Conservation (phyloP, 2,113 vertebrate species). For the Xyrauchen texanus region DNA sequence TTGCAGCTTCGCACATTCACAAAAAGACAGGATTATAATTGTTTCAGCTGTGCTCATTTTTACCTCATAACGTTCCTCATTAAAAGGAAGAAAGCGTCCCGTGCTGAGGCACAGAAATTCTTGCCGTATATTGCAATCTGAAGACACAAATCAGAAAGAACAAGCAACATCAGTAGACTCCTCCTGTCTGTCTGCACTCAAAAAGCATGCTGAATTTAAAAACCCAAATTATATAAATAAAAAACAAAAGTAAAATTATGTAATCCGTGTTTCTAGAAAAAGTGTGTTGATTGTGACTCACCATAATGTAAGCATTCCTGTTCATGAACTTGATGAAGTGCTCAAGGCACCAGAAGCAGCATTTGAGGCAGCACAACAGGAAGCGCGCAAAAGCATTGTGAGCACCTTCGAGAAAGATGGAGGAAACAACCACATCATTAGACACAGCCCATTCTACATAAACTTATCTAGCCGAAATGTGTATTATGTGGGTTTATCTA, state of each 20-base stretch:
- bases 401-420: slow-evolving; percentile 73
- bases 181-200: not conserved
- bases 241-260: not conserved
- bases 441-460: too few species aligned
- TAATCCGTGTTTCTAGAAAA: not conserved
- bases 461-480: too few species aligned
- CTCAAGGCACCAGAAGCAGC: slow-evolving; percentile 98
- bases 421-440: too few species aligned
- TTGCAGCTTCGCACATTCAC: slow-evolving; percentile 19
- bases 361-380: slow-evolving; percentile 88
- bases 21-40: not conserved
- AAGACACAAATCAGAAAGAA: slow-evolving; percentile 47
- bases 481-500: too few species aligned
- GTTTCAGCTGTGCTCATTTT: slow-evolving; percentile 25
- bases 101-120: slow-evolving; percentile 92
- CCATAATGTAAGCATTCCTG: slow-evolving; percentile 98
- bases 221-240: too few species aligned
- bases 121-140: slow-evolving; percentile 96
- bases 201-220: too few species aligned
- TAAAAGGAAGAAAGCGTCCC: slow-evolving; percentile 88
- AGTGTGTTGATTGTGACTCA: slow-evolving; percentile 64
- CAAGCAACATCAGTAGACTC: not conserved
- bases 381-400: slow-evolving; percentile 81
- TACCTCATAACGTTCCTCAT: slow-evolving; percentile 96
- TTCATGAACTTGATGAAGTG: slow-evolving; percentile 92